These are phyloP conservation scores for Huso huso DNA, from an alignment of 2,797 vertebrate species.

Conservation along the genomic window DNA sequence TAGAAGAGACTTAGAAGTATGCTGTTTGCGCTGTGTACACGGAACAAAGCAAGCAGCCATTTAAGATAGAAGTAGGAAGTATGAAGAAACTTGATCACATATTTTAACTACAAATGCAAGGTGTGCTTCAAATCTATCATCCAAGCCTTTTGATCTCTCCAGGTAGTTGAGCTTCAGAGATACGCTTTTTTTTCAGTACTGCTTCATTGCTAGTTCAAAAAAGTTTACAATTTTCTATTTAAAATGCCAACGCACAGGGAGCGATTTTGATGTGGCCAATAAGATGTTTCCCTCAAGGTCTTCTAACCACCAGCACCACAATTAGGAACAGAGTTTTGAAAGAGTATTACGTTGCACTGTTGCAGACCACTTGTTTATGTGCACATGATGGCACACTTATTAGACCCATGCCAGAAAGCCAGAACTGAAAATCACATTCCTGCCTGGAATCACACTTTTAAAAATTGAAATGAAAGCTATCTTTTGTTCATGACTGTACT, in stretches of 20 bases:
- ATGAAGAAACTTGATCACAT: not conserved
- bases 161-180: not conserved
- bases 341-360: no score
- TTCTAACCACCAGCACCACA: not conserved
- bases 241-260: not conserved
- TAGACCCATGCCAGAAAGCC: no score
- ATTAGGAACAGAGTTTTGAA: not conserved
- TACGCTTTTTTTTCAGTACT: not conserved
- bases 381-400: no score
- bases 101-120: not conserved
- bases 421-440: no score
- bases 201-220: not conserved
- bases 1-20: not conserved
- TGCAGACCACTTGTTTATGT: no score
- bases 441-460: no score
- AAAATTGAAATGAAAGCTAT: no score
- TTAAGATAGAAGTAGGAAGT: not conserved
- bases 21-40: not conserved
- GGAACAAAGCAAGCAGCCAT: not conserved
- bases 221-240: conserved; percentile 2
- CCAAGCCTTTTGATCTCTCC: not conserved
- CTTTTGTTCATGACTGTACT: not conserved
- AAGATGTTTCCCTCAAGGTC: not conserved
- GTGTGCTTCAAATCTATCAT: not conserved
- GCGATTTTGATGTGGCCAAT: not conserved